Base-by-base conservation (phyloP, 2,888 invertebrate genomes). In the Cephus spinipes region DNA sequence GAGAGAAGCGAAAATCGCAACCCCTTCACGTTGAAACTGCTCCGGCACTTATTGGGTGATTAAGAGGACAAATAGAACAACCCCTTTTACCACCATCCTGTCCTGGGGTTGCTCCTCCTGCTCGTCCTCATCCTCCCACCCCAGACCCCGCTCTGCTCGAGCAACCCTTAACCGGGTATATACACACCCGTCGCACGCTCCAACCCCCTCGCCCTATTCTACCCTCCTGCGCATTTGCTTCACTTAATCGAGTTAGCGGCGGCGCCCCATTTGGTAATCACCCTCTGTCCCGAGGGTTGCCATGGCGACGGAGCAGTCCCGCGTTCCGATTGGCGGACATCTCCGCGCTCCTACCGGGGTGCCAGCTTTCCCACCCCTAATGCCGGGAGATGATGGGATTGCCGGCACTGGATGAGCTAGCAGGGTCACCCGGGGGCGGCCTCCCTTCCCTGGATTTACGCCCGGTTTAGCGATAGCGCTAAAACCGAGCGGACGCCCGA, bases 21-120 rank as follows among this genome's bases (percentile, higher is more conserved):
- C 71, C 71, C 71, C 71, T 71, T 71, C 32, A 4, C 71, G 71
- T 15, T 33, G 12, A 71, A 71, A 76, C 82, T 82, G 81, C 83
- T 79, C 80, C 83, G 87, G 86, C 89, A 89, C 90, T 91, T 91
- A 91, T 89, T 87, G 87, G 87, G 87, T 88, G 90, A 91, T 91
- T 91, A 91, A 89, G 88, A 88, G 89, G 86, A 86, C 89, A 89
- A 90, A 91, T 91, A 90, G 87, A 87, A 83, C 81, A 79, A 68
- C 80, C 83, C 81, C 79, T 81, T 83, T 78, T 77, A 76, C 76
- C 77, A 68, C 32, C 74, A 30, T 40, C 36, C 69, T 12, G 69
- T 15, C 35, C 40, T 77, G 76, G 69, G 68, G 71, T 73, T 36
- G 69, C 74, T 69, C 40, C 69, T 73, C 32, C 69, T 36, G 23